Percentiles rank a stretch among this genome's conserved stretches.
These are phyloP conservation scores for Luscinia luscinia DNA, from an alignment of 2,797 vertebrate genomes.

Conservation along the genomic window DNA sequence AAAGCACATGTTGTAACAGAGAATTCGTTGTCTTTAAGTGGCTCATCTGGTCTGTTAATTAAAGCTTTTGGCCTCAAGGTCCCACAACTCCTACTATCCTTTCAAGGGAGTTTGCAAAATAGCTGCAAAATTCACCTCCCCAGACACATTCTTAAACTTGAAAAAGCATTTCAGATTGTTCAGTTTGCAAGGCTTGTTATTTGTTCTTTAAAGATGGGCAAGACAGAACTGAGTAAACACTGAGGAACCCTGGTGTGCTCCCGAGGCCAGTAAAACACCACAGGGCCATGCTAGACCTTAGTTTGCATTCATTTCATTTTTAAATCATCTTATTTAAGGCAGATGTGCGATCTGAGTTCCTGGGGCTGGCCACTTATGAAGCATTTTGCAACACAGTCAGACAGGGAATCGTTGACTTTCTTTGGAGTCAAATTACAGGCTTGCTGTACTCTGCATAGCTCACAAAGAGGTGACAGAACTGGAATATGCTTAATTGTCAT, in stretches of 20 bases:
- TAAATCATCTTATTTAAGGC: neutral
- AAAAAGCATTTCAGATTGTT: neutral
- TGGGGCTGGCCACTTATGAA: neutral
- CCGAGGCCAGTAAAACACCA: neutral
- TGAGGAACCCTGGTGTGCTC: neutral
- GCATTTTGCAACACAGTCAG: neutral
- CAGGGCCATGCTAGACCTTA: neutral
- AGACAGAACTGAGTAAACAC: neutral
- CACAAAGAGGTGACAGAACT: neutral
- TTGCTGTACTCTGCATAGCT: neutral
- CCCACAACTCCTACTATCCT: neutral
- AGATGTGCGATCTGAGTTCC: neutral
- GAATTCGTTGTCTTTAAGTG: neutral
- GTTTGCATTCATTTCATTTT: constrained; percentile 14
- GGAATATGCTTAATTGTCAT: neutral
- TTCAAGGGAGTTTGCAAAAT: neutral
- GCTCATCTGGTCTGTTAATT: neutral
- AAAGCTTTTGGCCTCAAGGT: neutral
- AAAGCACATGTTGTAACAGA: neutral
- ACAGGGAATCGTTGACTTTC: neutral
- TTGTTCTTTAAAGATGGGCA: neutral
- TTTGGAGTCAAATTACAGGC: neutral
- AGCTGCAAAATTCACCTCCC: neutral
- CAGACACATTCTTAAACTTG: neutral
- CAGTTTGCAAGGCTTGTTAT: neutral